Conservation (phyloP, 2,888 invertebrate species). For the Campoplex nolae region DNA sequence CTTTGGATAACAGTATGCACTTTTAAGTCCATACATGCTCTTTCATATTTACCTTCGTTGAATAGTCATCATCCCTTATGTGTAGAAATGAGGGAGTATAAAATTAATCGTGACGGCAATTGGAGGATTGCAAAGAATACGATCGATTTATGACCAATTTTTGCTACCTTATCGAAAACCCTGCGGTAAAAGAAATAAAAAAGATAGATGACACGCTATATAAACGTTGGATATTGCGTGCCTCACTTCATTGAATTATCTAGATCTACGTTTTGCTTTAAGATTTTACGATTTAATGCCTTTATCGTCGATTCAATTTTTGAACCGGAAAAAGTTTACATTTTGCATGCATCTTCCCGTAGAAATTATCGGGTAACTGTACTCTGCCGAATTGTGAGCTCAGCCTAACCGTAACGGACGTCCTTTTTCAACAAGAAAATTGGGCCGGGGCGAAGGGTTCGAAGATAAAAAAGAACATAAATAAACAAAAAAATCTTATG, state of each 20-base stretch:
- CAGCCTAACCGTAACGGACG: constrained; percentile 18
- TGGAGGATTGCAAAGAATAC: not conserved
- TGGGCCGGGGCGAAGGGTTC: constrained; percentile 51
- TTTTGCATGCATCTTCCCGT: not conserved
- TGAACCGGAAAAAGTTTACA: not conserved
- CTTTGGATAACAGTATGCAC: not conserved
- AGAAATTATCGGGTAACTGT: constrained; percentile 9
- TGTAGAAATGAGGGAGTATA: too few species aligned
- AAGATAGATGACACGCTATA: not conserved
- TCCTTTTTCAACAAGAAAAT: constrained; percentile 45
- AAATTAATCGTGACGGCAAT: too few species aligned
- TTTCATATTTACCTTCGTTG: not conserved
- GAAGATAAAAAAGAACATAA: constrained; percentile 20
- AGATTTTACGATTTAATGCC: not conserved
- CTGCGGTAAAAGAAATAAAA: not conserved
- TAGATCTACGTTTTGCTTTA: not conserved
- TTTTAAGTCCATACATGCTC: not conserved
- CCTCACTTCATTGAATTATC: not conserved
- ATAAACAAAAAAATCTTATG: constrained; percentile 17
- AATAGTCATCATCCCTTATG: not conserved
- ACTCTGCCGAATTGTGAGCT: constrained; percentile 15
- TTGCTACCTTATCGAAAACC: not conserved
- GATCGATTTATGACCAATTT: not conserved
- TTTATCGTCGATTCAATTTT: not conserved
- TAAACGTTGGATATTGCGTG: not conserved